These are phyloP conservation scores for Orchestes rusci DNA, from an alignment of 2,888 invertebrate genomes.

Conservation along the genomic window DNA sequence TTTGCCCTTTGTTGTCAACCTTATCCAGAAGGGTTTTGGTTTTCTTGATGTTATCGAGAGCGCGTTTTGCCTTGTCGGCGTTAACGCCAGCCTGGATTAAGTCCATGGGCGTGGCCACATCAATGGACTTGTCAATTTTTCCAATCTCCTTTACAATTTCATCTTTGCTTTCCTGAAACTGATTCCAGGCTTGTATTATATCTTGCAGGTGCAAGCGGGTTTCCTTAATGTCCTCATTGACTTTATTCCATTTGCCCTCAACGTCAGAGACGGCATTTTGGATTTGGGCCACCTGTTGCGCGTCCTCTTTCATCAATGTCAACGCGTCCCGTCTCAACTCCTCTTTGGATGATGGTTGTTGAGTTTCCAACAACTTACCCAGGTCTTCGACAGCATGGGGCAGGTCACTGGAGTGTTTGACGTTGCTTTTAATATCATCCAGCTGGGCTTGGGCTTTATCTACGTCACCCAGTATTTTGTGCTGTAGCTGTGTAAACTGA, in stretches of 20 bases:
- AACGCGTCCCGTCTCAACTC: constrained; percentile 73
- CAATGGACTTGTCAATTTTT: constrained; percentile 60
- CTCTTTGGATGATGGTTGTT: constrained; percentile 56
- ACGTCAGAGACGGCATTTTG: constrained; percentile 72
- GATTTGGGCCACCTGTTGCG: constrained; percentile 69
- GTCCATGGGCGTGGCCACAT: constrained; percentile 56
- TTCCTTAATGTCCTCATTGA: constrained; percentile 66
- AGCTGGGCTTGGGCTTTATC: constrained; percentile 52
- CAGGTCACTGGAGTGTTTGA: constrained; percentile 46
- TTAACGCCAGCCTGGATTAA: constrained; percentile 63
- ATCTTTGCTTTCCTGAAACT: constrained; percentile 65
- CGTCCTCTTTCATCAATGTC: constrained; percentile 73
- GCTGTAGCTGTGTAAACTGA: constrained; percentile 65
- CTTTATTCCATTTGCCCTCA: constrained; percentile 75
- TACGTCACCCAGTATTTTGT: constrained; percentile 59
- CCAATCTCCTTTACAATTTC: constrained; percentile 63
- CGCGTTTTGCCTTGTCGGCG: constrained; percentile 68
- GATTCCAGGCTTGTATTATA: constrained; percentile 65
- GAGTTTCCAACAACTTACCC: constrained; percentile 47
- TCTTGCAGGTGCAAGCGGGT: constrained; percentile 68
- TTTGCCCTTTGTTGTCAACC: constrained; percentile 68
- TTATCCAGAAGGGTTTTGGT: constrained; percentile 69
- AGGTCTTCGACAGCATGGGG: constrained; percentile 47
- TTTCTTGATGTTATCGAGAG: constrained; percentile 66
- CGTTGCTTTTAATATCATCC: constrained; percentile 50